Percentiles rank a stretch among this genome's conserved stretches.
phyloP scores from a whole-genome alignment of 2,113 vertebrate species.

The Amphiprion percula region DNA sequence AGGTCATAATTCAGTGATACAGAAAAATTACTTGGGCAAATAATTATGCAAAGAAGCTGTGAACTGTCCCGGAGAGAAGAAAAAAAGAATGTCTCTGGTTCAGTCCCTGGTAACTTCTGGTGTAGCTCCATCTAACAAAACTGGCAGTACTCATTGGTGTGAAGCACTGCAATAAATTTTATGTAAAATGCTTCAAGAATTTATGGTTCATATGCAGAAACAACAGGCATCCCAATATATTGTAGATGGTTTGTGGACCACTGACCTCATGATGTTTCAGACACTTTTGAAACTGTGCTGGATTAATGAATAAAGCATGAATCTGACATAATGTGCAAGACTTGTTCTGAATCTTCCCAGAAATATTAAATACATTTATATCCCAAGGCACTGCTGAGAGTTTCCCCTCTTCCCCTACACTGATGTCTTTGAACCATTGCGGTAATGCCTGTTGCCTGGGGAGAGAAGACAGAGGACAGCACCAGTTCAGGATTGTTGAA shows the following conservation, averaged over 20 bases:
- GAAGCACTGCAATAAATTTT: conserved; percentile 30
- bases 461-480: conserved; percentile 47
- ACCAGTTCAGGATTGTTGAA: conserved; percentile 47
- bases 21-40: conserved; percentile 48
- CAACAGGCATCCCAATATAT: conserved; percentile 6
- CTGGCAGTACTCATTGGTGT: conserved; percentile 8
- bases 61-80: conserved; percentile 26
- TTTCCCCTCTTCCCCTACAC: conserved; percentile 36
- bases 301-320: conserved; percentile 55
- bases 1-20: conserved; percentile 43
- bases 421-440: conserved; percentile 57
- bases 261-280: conserved; percentile 41
- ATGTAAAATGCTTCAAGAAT: conserved; percentile 28
- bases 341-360: conserved; percentile 42
- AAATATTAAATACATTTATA: conserved; percentile 65
- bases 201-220: conserved; percentile 8
- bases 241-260: conserved; percentile 26
- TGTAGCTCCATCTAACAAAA: conserved; percentile 36
- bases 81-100: neutral
- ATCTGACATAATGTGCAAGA: conserved; percentile 48
- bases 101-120: conserved; percentile 12
- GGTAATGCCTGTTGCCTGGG: conserved; percentile 41
- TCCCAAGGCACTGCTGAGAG: conserved; percentile 47
- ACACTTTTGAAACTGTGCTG: conserved; percentile 38
- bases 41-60: conserved; percentile 51